Evolutionary conservation across 2,888 invertebrate species (phyloP), one percentile per base, ranked within the genome.

Genomic region (Tenodera sinensis): DNA sequence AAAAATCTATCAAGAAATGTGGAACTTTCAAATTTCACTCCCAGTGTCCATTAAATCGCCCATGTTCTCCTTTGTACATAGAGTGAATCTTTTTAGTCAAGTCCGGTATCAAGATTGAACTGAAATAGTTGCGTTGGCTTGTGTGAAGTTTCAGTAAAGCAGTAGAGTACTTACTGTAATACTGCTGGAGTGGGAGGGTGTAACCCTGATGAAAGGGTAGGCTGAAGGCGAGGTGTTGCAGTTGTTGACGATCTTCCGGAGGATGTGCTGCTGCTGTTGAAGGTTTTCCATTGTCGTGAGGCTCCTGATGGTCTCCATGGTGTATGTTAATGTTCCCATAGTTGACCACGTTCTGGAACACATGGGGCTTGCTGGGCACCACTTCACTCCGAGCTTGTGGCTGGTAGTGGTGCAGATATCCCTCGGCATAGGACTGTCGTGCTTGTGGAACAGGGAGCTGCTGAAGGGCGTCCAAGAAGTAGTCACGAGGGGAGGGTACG

Each of bases 301-400:
- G 90, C 82, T 90, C 90, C 25, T 85, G 88, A 84, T 90, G 90
- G 83, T 89, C 90, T 0, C 89, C 90, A 84, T 90, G 90, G 86
- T 90, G 90, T 15, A 90, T 30, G 47, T 54, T 89, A 47, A 90
- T 89, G 42, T 30, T 28, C 12, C 90, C 90, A 82, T 90, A 90
- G 84, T 90, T 90, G 81, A 90, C 90, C 15, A 90, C 90, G 0
- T 71, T 71, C 15, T 71, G 54, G 20, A 71, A 71, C 25, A 71
- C 54, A 6, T 71, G 54, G 25, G 54, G 20, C 20, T 71, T 71
- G 54, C 54, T 71, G 0, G 54, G 54, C 8, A 71, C 8, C 3
- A 20, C 25, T 71, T 25, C 20, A 71, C 54, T 71, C 20, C 25
- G 1, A 71, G 3, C 20, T 20, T 71, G 20, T 71, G 20, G 25